Conservation (phyloP, 2,113 vertebrate genomes). For the Carollia perspicillata region DNA sequence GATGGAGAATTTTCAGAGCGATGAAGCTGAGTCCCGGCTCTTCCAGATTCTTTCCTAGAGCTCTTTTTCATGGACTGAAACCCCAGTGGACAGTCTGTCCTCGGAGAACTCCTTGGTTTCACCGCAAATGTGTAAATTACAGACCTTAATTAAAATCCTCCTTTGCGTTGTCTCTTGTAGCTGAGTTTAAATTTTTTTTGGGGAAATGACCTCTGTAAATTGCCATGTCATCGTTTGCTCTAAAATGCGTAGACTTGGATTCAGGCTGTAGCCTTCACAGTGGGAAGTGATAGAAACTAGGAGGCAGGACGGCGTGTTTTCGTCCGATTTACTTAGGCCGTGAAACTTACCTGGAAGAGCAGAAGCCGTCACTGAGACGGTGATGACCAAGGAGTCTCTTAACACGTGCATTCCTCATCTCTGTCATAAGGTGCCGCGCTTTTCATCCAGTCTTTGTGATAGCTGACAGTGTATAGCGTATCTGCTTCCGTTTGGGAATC, state of each 20-base stretch:
- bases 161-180: neutral
- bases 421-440: neutral
- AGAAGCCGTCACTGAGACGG: neutral
- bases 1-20: neutral
- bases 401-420: neutral
- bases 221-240: neutral
- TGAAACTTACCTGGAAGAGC: neutral
- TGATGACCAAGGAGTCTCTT: neutral
- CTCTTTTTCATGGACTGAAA: neutral
- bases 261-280: neutral
- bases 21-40: neutral
- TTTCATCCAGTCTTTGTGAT: neutral
- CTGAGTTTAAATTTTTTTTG: neutral
- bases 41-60: neutral
- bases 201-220: neutral
- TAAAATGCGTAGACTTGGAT: neutral
- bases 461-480: neutral
- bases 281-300: neutral
- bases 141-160: neutral
- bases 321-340: neutral
- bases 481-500: constrained; percentile 9
- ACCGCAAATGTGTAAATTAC: neutral
- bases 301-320: neutral
- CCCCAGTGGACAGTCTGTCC: neutral
- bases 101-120: neutral